A percentile compares a stretch with the other conserved stretches of the same genome.
Evolutionary conservation across 2,888 invertebrate species (phyloP).

Genomic region (Sussaba pulchella): DNA sequence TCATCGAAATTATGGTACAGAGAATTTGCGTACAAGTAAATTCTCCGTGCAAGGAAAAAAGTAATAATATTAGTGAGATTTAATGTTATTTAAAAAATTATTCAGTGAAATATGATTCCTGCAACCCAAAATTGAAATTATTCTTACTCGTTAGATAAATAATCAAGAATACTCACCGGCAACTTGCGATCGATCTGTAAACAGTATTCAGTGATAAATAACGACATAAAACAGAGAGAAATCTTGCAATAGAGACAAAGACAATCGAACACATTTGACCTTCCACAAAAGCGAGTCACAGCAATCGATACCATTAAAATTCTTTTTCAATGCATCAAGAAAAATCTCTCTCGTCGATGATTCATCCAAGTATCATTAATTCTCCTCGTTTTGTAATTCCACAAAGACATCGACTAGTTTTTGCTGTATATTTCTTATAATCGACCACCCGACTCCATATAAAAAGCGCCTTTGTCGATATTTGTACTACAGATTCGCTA

Average conservation of each 20-base stretch:
- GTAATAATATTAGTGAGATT: neutral
- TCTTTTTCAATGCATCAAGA: too few species aligned
- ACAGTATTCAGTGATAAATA: neutral
- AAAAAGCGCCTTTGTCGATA: conserved; percentile 11
- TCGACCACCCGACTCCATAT: neutral
- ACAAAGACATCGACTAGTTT: too few species aligned
- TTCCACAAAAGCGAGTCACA: neutral
- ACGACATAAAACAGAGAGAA: too few species aligned
- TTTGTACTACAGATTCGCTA: conserved; percentile 37
- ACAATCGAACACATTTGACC: neutral
- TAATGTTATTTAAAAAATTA: neutral
- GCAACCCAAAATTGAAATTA: neutral
- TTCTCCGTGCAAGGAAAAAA: too few species aligned
- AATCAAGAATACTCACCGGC: conserved; percentile 10
- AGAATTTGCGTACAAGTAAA: too few species aligned
- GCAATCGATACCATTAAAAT: too few species aligned
- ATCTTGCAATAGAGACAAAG: neutral
- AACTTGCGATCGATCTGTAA: conserved; percentile 17
- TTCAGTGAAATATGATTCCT: neutral
- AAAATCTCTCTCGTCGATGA: too few species aligned
- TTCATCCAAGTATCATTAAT: too few species aligned
- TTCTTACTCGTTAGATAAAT: neutral
- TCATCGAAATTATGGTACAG: too few species aligned
- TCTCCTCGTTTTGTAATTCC: too few species aligned
- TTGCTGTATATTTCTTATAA: too few species aligned